Conservation (phyloP, 92 coral and sea anemone genomes). For the Umimayanthus chanpuru region DNA sequence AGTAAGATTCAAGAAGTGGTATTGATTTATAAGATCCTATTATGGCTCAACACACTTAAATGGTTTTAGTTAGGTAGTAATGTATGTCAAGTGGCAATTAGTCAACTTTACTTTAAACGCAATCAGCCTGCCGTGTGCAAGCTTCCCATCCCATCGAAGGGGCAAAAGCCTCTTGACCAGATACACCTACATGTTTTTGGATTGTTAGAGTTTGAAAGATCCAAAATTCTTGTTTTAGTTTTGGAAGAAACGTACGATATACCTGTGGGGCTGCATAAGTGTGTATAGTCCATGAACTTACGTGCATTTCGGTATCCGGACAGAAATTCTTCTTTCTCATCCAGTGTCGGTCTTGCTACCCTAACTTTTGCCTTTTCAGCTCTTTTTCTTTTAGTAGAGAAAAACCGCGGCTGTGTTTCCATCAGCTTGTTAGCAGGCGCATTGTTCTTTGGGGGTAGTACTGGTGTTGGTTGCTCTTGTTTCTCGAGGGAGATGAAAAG, state of each 20-base stretch:
- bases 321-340: conserved; percentile 42
- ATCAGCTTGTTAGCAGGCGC: conserved; percentile 54
- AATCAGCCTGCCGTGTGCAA: too few relatives aligned
- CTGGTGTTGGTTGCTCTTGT: conserved; percentile 32
- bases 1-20: too few relatives aligned
- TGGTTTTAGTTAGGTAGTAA: too few relatives aligned
- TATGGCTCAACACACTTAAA: too few relatives aligned
- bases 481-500: conserved; percentile 51
- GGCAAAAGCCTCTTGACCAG: too few relatives aligned
- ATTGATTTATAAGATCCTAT: too few relatives aligned
- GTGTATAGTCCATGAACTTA: conserved; percentile 5
- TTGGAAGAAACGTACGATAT: background rate
- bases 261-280: background rate
- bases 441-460: conserved; percentile 4
- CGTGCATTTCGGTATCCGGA: conserved; percentile 30
- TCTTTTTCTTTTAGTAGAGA: conserved; percentile 55
- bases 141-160: too few relatives aligned
- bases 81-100: too few relatives aligned
- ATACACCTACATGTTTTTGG: too few relatives aligned
- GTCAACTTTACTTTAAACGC: too few relatives aligned
- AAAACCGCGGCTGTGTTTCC: conserved; percentile 55
- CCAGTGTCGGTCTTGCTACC: conserved; percentile 55
- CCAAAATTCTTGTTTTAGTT: background rate
- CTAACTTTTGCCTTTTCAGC: conserved; percentile 52
- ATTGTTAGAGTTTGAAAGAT: background rate